Evolutionary conservation across 2,797 vertebrate genomes (phyloP), one percentile per base, ranked within the genome.

Genomic region (Typhlichthys subterraneus): DNA sequence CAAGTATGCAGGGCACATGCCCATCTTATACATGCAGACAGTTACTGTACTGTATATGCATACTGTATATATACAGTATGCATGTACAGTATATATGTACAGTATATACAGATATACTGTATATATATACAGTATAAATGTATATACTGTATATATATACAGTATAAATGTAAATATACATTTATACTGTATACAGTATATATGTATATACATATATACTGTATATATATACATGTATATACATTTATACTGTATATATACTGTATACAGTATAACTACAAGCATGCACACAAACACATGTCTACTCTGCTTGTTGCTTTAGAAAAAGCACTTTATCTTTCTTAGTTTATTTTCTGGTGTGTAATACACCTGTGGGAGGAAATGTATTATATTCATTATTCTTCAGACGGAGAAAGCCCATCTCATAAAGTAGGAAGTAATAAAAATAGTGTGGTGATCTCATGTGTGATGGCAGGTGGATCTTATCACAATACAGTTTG

Each of bases 251-350:
- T 19, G 17, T 19, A 2, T 19, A 19, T 23, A 23, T 23, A 4
- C 23, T 38, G 1, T 38, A 38, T 38, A 38, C 5, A 38, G 5
- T 5, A 38, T 8, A 38, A 38, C 5, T 38, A 38, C 17, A 53
- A 17, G 14, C 52, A 29, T 29, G 23, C 23, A 29, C 23, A 29
- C 23, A 29, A 29, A 53, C 52, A 53, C 33, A 9, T 9, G 33
- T 1, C 33, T 8, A 9, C 33, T 70, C 59, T 58, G 13, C 68
- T 54, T 14, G 4, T 65, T 72, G 60, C 23, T 58, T 68, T 51
- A 55, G 63, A 77, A 82, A 77, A 62, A 45, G 75, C 76, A 65
- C 71, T 72, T 78, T 83, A 63, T 78, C 80, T 62, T 76, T 69
- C 38, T 68, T 71, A 68, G 71, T 65, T 78, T 82, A 77, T 79